Evolutionary conservation across 2,888 invertebrate genomes (phyloP), one percentile per base, ranked within the genome.

Genomic region (Epistrophella euchroma): DNA sequence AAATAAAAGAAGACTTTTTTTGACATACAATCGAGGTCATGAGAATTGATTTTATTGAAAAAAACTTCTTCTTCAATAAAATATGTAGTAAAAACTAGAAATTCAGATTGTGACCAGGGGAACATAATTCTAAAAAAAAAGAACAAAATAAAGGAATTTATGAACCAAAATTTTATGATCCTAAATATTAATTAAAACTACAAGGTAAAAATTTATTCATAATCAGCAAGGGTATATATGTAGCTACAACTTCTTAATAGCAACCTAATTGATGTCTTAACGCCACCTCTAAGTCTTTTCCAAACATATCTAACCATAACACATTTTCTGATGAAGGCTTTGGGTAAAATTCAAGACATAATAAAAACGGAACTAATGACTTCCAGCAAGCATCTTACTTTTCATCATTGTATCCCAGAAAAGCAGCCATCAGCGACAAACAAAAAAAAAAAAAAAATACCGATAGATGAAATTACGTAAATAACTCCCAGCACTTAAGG

Each of bases 281-380:
- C 15, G 28, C 28, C 13, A n/a, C n/a, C n/a, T n/a, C n/a, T n/a
- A n/a, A n/a, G n/a, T 45, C 45, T 35, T 6, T 6, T 32, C 25
- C n/a, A 68, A 77, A 72, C 55, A 66, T 77, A 72, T 68, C 55
- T 52, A 37, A 35, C n/a, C 17, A 25, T 17, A 13, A 13, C 22
- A 11, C 5, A 4, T 25, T 15, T 7, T 50, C 11, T 25, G n/a
- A 2, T 22, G 5, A 2, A 62, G 11, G 17, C 19, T 37, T 11
- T 35, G 28, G 13, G 11, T 77, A 28, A 19, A 19, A 66, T 52
- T 45, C 28, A 74, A 22, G 11, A n/a, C 10, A 35, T 43, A 64
- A 32, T 35, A 40, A 72, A 52, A 62, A 77, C 19, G 72, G 52
- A 74, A 77, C 64, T 74, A 72, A 84, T 64, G 83, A 79, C 58